Percentiles rank a stretch among this genome's conserved stretches.
phyloP scores from a whole-genome alignment of 1,140 invertebrate genomes.

The Platorchestia sp. region DNA sequence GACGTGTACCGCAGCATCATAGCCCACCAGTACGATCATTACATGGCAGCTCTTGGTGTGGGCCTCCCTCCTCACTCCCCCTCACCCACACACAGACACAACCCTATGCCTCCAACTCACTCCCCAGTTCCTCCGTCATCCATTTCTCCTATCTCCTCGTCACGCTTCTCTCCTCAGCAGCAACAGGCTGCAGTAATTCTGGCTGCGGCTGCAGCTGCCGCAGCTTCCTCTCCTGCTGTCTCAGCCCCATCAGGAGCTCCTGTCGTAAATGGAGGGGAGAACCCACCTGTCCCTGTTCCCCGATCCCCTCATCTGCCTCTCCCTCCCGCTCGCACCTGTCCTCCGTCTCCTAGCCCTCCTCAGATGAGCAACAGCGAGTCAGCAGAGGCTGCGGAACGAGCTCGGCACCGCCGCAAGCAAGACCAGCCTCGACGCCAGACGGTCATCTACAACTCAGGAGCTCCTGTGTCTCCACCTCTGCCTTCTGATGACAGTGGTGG shows the following conservation, averaged over 20 bases:
- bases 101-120: conserved; percentile 53
- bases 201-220: background rate
- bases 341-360: conserved; percentile 28
- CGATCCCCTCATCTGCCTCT: conserved; percentile 14
- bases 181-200: conserved; percentile 43
- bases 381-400: conserved; percentile 44
- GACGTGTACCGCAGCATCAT: conserved; percentile 64
- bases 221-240: conserved; percentile 37
- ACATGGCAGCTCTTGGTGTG: conserved; percentile 44
- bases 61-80: background rate
- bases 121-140: conserved; percentile 44
- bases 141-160: conserved; percentile 9
- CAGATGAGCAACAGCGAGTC: conserved; percentile 4
- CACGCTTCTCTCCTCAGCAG: conserved; percentile 39
- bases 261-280: conserved; percentile 43
- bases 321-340: background rate
- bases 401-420: conserved; percentile 65
- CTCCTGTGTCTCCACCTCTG: conserved; percentile 24
- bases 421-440: conserved; percentile 66
- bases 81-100: conserved; percentile 49
- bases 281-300: background rate
- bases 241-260: background rate
- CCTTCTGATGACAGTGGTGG: conserved; percentile 39
- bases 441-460: conserved; percentile 63
- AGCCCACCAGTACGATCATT: conserved; percentile 62